phyloP scores from a whole-genome alignment of 2,797 vertebrate species.

The Melanotaenia maccullochi region DNA sequence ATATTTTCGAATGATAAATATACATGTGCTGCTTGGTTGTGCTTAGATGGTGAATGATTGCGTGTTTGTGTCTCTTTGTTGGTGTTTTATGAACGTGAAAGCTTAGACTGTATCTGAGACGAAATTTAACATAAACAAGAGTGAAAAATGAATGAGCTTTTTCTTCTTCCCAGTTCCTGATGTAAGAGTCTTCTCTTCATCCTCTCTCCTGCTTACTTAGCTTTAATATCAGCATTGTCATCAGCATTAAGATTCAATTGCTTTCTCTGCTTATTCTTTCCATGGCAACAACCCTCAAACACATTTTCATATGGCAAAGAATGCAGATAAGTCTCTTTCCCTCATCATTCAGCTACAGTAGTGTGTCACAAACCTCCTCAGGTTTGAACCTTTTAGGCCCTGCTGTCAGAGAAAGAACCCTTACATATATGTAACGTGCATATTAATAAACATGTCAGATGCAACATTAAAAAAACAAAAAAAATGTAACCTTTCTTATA shows the following conservation, averaged over 20 bases:
- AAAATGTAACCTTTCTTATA: neutral
- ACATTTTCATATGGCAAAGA: no score
- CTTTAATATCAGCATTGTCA: neutral
- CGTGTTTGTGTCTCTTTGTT: slow-evolving; percentile 25
- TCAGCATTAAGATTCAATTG: neutral
- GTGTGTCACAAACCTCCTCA: no score
- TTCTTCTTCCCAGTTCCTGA: slow-evolving; percentile 45
- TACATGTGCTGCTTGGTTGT: neutral
- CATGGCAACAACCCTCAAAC: no score
- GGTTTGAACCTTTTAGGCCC: no score
- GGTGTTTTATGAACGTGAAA: slow-evolving; percentile 23
- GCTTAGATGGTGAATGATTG: neutral
- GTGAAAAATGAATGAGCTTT: slow-evolving; percentile 75
- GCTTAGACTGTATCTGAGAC: slow-evolving; percentile 34
- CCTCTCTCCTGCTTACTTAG: slow-evolving; percentile 2
- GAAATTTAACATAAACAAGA: slow-evolving; percentile 60
- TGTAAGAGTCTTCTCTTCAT: slow-evolving; percentile 19
- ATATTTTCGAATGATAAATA: slow-evolving; percentile 44
- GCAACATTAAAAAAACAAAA: no score
- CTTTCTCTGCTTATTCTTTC: no score
- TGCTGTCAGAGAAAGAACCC: neutral
- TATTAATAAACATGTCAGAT: no score
- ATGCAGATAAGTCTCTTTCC: no score
- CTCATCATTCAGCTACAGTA: no score
- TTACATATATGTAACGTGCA: no score